Percentiles rank a stretch among this genome's conserved stretches.
phyloP scores from a whole-genome alignment of 2,797 vertebrate genomes.

The Anisognathus igniventris region DNA sequence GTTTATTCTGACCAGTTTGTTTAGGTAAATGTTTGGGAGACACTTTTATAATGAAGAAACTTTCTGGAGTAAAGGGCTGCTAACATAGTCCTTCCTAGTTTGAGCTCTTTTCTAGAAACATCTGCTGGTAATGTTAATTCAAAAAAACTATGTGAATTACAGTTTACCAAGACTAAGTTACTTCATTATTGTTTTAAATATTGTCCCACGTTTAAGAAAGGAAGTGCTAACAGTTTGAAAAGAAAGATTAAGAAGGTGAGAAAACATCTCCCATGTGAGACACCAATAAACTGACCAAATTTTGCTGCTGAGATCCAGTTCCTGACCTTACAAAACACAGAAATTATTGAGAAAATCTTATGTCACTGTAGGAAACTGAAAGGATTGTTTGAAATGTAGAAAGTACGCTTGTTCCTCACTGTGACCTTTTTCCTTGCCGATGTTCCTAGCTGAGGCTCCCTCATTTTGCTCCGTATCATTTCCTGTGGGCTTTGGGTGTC shows the following conservation, averaged over 20 bases:
- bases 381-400: background rate
- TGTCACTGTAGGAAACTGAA: background rate
- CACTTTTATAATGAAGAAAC: background rate
- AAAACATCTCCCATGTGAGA: background rate
- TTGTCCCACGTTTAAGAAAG: background rate
- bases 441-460: background rate
- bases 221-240: background rate
- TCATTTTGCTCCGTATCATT: background rate
- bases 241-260: background rate
- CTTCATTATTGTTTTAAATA: background rate
- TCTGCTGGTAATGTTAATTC: background rate
- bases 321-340: background rate
- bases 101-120: background rate
- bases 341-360: background rate
- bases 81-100: background rate
- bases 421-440: background rate
- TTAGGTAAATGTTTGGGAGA: background rate
- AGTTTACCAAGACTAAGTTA: background rate
- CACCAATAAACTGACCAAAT: background rate
- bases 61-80: background rate
- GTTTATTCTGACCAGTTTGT: background rate
- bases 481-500: background rate
- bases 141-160: background rate
- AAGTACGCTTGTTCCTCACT: background rate
- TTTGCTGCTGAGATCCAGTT: background rate